Evolutionary conservation across 2,888 invertebrate genomes (phyloP), one percentile per base, ranked within the genome.

Genomic region (Trypoxylon attenuatum): DNA sequence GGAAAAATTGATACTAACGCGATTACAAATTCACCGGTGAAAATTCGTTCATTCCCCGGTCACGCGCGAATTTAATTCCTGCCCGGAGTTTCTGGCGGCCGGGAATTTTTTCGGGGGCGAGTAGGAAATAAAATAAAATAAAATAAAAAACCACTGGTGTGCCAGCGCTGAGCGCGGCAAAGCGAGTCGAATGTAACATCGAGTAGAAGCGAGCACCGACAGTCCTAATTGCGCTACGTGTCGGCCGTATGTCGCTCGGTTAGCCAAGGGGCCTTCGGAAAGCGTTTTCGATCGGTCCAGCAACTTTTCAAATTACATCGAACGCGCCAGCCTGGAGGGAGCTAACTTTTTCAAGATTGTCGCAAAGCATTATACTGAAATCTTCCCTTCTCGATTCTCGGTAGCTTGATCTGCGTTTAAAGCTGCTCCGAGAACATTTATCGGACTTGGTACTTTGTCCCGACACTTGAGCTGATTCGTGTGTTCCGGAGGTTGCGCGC

Each of bases 41-140:
- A 59, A 49, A 66, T 68, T 66, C 39, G 55, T 66, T 68, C 59
- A 54, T 47, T 47, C 59, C 58, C 67, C 41, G 53, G 60, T 68
- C 67, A 68, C 67, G 67, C 27, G 52, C 55, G 66, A 68, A 60
- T 68, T 68, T 68, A 55, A 68, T 68, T 68, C 67, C 53, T 59
- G 54, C 67, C 33, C 51, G n/a, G n/a, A 43, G 60, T 68, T 66
- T 68, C 67, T 42, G 54, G 43, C 46, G 27, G 52, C 51, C 13
- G n/a, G 49, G 33, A 66, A 68, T 68, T 68, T 68, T 66, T 55
- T 33, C 33, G 6, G 33, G 13, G 33, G 8, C n/a, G 33, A 10
- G 33, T 13, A 8, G 2, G 33, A n/a, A 13, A 33, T 33, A 60
- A 64, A 58, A 52, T 45, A 55, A 56, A 66, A 68, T 56, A 51